phyloP scores from a whole-genome alignment of 2,888 invertebrate genomes.

The Maniola hyperantus region DNA sequence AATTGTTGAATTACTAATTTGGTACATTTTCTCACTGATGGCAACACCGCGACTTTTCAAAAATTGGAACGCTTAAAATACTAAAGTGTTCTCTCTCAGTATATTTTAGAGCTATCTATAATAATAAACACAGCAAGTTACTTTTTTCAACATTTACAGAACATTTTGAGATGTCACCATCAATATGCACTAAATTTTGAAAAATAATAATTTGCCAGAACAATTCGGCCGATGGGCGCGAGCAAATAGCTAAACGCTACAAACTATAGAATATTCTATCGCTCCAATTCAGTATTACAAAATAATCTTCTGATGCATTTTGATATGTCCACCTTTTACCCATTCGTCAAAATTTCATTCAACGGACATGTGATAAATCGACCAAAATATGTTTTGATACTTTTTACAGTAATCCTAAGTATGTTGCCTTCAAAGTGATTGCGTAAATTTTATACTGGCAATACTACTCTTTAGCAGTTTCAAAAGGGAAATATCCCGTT shows the following conservation, averaged over 20 bases:
- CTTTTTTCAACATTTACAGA: slow-evolving; percentile 37
- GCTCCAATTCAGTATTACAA: slow-evolving; percentile 53
- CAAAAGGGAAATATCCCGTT: slow-evolving; percentile 6
- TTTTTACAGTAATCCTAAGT: not conserved
- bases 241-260: slow-evolving; percentile 44
- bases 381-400: slow-evolving; percentile 14
- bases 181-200: slow-evolving; percentile 40
- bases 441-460: slow-evolving; percentile 3
- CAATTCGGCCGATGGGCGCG: slow-evolving; percentile 32
- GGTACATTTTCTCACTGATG: slow-evolving; percentile 48
- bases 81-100: slow-evolving; percentile 77
- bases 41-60: slow-evolving; percentile 62
- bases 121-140: slow-evolving; percentile 43
- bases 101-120: slow-evolving; percentile 58
- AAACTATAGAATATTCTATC: slow-evolving; percentile 65
- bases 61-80: slow-evolving; percentile 60
- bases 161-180: slow-evolving; percentile 22
- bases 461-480: not conserved
- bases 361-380: slow-evolving; percentile 32
- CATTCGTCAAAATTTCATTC: slow-evolving; percentile 41
- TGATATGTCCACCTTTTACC: slow-evolving; percentile 68
- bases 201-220: slow-evolving; percentile 42
- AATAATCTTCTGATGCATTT: slow-evolving; percentile 46
- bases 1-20: slow-evolving; percentile 42
- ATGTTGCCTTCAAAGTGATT: not conserved